Evolutionary conservation across 2,888 invertebrate genomes (phyloP), one percentile per base, ranked within the genome.

Genomic region (Drosophila paucipuncta): DNA sequence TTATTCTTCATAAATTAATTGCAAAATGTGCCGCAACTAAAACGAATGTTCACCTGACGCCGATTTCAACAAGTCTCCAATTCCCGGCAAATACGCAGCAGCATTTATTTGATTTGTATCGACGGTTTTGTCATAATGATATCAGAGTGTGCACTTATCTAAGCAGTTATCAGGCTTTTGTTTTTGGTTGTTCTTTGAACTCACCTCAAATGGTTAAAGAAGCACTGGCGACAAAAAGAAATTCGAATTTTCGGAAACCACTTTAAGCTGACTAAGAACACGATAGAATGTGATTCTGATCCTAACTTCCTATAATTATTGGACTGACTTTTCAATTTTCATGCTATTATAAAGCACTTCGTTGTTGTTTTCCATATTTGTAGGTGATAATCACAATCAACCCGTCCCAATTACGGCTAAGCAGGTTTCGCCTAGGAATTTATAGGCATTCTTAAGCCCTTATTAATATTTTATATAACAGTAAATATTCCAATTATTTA

Each of bases 321-420:
- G 55, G 28, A 11, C 25, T n/a, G 37, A 18, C 11, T 57, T 7
- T 13, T n/a, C 7, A 28, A 11, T 55, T 18, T 18, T 11, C 28
- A 37, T 18, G 7, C 7, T 39, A 30, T 31, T n/a, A 10, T 4
- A n/a, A 47, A n/a, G 43, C 22, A 43, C 22, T 13, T 47, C 10
- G 41, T 4, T 47, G 7, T 13, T 16, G 7, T 7, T 47, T 22
- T 7, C 4, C 7, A 13, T 13, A 22, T 16, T 2, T 47, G 22
- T 22, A 7, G 3, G 7, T 43, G 13, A 22, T 22, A 43, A 13
- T 7, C 22, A 4, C 7, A 22, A 22, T 7, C 39, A 87, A 85
- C 85, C 64, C 62, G 88, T 31, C 33, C 68, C 61, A 74, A 78
- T 71, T 78, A 72, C 35, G 47, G 50, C 50, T 67, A 73, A 63